phyloP scores from a whole-genome alignment of 2,888 invertebrate species.

The Cephonodes hylas region DNA sequence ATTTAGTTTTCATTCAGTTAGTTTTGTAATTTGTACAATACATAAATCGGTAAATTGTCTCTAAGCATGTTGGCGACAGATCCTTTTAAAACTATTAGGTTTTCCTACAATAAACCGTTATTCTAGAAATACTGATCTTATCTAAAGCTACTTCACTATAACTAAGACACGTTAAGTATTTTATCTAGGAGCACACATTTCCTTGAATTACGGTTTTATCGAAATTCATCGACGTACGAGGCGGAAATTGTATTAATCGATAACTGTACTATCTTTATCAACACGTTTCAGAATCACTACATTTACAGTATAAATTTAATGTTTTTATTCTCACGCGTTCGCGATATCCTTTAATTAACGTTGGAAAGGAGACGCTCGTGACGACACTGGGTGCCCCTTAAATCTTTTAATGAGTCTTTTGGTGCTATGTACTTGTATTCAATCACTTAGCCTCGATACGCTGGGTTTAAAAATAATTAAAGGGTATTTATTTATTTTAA shows the following conservation, averaged over 20 bases:
- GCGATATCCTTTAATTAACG: conserved; percentile 8
- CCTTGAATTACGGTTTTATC: neutral
- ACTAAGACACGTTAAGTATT: neutral
- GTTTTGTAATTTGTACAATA: too few species aligned
- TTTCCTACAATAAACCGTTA: neutral
- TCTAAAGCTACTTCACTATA: neutral
- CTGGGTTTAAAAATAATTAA: neutral
- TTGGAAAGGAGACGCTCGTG: neutral
- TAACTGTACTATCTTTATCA: neutral
- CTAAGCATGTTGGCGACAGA: accelerated
- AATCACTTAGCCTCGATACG: neutral
- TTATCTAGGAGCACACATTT: neutral
- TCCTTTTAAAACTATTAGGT: neutral
- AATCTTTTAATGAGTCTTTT: neutral
- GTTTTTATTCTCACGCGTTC: neutral
- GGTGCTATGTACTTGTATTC: neutral
- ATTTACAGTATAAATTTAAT: neutral
- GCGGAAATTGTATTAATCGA: neutral
- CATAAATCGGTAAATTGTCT: too few species aligned
- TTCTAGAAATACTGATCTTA: neutral
- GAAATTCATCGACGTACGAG: neutral
- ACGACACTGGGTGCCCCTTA: neutral
- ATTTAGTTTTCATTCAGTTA: too few species aligned
- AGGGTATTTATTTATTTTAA: neutral
- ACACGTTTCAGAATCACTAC: neutral